A percentile compares a stretch with the other conserved stretches of the same genome.
Evolutionary conservation across 2,888 invertebrate species (phyloP).

Genomic region (Hipparchia sbordonii): DNA sequence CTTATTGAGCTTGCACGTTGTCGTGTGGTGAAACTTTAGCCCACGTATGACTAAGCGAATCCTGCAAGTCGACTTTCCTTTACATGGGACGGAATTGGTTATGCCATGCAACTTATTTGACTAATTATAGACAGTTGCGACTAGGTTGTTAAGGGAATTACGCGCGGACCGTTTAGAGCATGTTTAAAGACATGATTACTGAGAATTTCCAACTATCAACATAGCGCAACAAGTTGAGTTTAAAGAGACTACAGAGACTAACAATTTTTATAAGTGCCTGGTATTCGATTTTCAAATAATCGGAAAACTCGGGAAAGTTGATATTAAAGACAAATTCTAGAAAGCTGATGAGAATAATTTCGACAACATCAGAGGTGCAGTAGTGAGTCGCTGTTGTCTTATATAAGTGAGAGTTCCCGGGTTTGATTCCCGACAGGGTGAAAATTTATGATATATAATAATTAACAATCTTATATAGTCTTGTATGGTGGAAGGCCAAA

Average conservation of each 20-base stretch:
- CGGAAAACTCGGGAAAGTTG: not conserved
- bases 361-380: not conserved
- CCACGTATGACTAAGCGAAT: constrained; percentile 39
- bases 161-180: constrained; percentile 5
- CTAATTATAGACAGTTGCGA: constrained; percentile 33
- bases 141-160: constrained; percentile 15
- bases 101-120: constrained; percentile 28
- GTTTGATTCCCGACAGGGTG: no score
- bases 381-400: no score
- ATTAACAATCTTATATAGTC: no score
- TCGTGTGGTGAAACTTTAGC: constrained; percentile 40
- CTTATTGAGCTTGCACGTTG: constrained; percentile 28
- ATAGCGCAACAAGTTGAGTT: constrained; percentile 4
- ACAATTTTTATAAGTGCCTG: constrained; percentile 1
- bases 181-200: constrained; percentile 19
- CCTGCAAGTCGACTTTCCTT: constrained; percentile 43
- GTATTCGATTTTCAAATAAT: constrained; percentile 1
- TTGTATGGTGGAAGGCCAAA: no score
- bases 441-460: no score
- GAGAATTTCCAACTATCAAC: constrained; percentile 16
- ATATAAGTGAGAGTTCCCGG: no score
- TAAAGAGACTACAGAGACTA: constrained; percentile 1
- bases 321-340: not conserved
- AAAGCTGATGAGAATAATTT: not conserved
- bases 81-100: constrained; percentile 23